phyloP scores from a whole-genome alignment of 2,888 invertebrate genomes.

The Eurytoma californica region DNA sequence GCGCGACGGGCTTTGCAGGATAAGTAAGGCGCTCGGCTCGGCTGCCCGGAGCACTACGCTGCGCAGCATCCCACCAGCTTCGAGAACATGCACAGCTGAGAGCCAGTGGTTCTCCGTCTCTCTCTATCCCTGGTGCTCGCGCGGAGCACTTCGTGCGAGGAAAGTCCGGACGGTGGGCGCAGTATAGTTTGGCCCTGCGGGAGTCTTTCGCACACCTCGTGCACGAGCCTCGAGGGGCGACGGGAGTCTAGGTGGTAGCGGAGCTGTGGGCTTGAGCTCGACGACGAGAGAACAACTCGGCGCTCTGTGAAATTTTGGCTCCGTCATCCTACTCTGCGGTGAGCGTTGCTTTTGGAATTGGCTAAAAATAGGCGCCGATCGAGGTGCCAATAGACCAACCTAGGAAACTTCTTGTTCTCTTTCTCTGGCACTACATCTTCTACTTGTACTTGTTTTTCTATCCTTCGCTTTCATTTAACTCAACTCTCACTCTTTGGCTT shows the following conservation, averaged over 20 bases:
- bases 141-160: background rate
- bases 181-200: background rate
- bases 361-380: conserved; percentile 69
- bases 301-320: conserved; percentile 66
- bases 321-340: conserved; percentile 64
- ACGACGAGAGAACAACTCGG: no score
- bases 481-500: background rate
- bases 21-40: conserved; percentile 2
- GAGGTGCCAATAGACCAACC: conserved; percentile 57
- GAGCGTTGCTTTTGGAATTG: conserved; percentile 66
- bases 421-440: background rate
- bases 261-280: no score
- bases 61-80: conserved; percentile 48
- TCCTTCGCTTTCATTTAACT: background rate
- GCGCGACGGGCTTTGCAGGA: conserved; percentile 9
- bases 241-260: no score
- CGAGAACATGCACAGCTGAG: conserved; percentile 53
- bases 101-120: background rate
- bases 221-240: no score
- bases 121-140: background rate
- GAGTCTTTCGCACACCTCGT: background rate
- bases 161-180: no score
- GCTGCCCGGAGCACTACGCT: no score
- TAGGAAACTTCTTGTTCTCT: conserved; percentile 35
- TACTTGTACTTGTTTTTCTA: background rate